Conservation (phyloP, 1,140 invertebrate genomes). For the Calosoma granatense region DNA sequence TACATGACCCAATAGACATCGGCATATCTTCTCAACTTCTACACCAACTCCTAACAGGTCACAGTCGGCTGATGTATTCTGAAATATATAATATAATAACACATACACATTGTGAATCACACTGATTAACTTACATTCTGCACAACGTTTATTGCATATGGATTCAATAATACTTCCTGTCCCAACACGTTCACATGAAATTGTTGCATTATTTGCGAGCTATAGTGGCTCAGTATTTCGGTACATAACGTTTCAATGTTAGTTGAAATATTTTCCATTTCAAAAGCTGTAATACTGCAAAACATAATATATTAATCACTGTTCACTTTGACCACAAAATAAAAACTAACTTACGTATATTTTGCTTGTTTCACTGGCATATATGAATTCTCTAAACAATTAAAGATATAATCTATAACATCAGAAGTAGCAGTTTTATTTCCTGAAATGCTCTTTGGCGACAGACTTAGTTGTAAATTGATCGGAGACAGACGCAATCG, state of each 20-base stretch:
- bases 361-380: slow-evolving; percentile 9
- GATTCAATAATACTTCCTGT: slow-evolving; percentile 84
- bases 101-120: background rate
- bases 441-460: slow-evolving; percentile 40
- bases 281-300: slow-evolving; percentile 73
- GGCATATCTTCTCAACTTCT: slow-evolving; percentile 24
- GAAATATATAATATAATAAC: background rate
- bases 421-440: slow-evolving; percentile 27
- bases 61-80: background rate
- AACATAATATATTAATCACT: slow-evolving; percentile 23
- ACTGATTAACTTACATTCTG: background rate
- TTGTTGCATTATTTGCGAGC: slow-evolving; percentile 72
- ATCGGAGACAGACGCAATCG: slow-evolving; percentile 59
- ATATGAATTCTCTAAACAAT: slow-evolving; percentile 11
- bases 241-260: slow-evolving; percentile 45
- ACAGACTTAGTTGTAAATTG: slow-evolving; percentile 57
- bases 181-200: slow-evolving; percentile 82
- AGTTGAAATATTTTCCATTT: slow-evolving; percentile 54
- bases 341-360: slow-evolving; percentile 5
- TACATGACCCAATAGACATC: slow-evolving; percentile 30
- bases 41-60: background rate
- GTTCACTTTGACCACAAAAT: slow-evolving; percentile 1
- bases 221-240: slow-evolving; percentile 60
- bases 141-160: slow-evolving; percentile 32
- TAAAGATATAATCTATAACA: slow-evolving; percentile 34